Percentiles rank a stretch among this genome's conserved stretches.
phyloP scores from a whole-genome alignment of 2,797 vertebrate genomes.

The Pangasius krempfi region DNA sequence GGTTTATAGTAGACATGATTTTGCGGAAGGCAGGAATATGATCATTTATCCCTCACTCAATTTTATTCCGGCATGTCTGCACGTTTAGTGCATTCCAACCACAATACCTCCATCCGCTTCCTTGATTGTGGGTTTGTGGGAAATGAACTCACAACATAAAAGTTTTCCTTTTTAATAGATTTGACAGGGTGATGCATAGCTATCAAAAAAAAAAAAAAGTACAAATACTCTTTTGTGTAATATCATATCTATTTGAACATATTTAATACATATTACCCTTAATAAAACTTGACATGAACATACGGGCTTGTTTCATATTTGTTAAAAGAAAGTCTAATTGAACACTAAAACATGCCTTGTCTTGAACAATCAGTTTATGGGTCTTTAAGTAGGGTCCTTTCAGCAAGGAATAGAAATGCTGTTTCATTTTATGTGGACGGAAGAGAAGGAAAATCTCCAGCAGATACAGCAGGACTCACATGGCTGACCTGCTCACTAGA shows the following conservation, averaged over 20 bases:
- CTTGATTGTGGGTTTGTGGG: background rate
- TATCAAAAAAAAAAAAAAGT: background rate
- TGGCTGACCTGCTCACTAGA: background rate
- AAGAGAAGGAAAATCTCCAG: no score
- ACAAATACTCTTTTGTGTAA: background rate
- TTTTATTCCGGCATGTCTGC: slow-evolving; percentile 2
- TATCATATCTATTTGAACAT: no score
- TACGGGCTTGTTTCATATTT: background rate
- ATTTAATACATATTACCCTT: background rate
- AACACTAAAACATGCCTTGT: background rate
- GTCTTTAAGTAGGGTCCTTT: background rate
- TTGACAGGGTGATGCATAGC: background rate
- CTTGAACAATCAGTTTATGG: background rate
- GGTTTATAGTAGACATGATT: background rate
- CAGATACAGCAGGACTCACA: background rate
- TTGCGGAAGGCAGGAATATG: background rate
- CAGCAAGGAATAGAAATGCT: background rate
- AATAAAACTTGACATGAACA: background rate
- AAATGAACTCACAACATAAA: background rate
- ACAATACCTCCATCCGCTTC: background rate
- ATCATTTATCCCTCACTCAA: background rate
- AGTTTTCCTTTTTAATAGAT: background rate
- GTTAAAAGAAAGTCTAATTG: background rate
- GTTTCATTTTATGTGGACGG: background rate
- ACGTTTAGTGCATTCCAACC: background rate